Conservation (phyloP, 92 coral and sea anemone species). For the Porites rus region DNA sequence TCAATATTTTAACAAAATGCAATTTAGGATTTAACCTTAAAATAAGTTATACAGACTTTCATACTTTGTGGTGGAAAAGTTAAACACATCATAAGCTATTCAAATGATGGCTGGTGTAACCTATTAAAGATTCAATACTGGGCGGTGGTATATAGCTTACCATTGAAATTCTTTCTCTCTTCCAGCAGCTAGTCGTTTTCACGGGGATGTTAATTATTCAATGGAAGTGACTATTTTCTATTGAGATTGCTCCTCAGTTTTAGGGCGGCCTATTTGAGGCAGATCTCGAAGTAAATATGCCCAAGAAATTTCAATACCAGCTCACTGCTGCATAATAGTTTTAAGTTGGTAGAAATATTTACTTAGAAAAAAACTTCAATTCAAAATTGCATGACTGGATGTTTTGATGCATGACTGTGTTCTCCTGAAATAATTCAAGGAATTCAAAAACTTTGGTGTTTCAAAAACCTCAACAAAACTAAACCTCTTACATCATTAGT, state of each 20-base stretch:
- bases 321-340: background rate
- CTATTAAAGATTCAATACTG: background rate
- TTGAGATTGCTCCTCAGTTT: background rate
- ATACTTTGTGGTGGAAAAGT: too few relatives aligned
- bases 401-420: background rate
- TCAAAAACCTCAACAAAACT: slow-evolving; percentile 39
- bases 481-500: slow-evolving; percentile 34
- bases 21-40: too few relatives aligned
- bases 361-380: background rate
- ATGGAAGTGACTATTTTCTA: background rate
- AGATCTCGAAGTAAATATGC: background rate
- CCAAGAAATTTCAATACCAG: too few relatives aligned
- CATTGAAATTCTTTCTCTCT: too few relatives aligned
- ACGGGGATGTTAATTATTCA: too few relatives aligned
- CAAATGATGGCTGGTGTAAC: background rate
- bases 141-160: background rate
- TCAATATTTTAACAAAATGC: too few relatives aligned
- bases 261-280: background rate
- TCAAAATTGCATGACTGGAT: background rate
- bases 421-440: slow-evolving; percentile 24
- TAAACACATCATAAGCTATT: background rate
- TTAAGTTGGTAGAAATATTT: background rate
- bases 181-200: too few relatives aligned
- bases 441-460: slow-evolving; percentile 22
- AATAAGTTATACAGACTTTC: too few relatives aligned